Percentiles rank a stretch among this genome's conserved stretches.
Conservation (phyloP, 2,888 invertebrate species). For the Andrena praecox region DNA sequence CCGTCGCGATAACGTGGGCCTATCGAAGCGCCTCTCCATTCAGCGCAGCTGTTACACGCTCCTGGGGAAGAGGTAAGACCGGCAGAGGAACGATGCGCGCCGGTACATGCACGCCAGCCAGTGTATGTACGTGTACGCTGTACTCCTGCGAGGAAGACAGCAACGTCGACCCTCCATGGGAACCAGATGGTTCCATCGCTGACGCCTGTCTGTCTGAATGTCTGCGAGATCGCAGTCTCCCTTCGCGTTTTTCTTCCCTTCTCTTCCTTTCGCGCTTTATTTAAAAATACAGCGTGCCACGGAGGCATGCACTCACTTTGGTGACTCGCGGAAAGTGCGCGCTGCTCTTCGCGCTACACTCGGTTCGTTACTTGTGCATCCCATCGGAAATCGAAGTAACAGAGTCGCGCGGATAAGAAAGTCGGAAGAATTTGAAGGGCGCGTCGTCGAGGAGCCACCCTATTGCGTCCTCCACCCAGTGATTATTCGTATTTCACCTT, state of each 20-base stretch:
- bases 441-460: too few relatives aligned
- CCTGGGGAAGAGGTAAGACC: conserved; percentile 27
- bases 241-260: not conserved
- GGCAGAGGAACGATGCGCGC: conserved; percentile 30
- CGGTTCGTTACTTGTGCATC: not conserved
- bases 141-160: conserved; percentile 9
- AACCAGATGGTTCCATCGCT: conserved; percentile 46
- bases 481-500: too few relatives aligned
- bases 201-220: conserved; percentile 30
- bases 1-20: conserved; percentile 47
- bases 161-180: conserved; percentile 10
- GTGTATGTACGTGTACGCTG: not conserved
- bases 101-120: not conserved
- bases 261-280: not conserved
- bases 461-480: too few relatives aligned
- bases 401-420: too few relatives aligned
- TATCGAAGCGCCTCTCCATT: conserved; percentile 64
- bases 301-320: too few relatives aligned
- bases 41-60: conserved; percentile 73
- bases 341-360: not conserved
- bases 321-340: not conserved
- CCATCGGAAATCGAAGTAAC: too few relatives aligned
- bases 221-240: not conserved
- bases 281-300: not conserved
- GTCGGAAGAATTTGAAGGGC: too few relatives aligned